Conservation (phyloP, 2,113 vertebrate genomes). For the Ptilorrhoa leucosticta region DNA sequence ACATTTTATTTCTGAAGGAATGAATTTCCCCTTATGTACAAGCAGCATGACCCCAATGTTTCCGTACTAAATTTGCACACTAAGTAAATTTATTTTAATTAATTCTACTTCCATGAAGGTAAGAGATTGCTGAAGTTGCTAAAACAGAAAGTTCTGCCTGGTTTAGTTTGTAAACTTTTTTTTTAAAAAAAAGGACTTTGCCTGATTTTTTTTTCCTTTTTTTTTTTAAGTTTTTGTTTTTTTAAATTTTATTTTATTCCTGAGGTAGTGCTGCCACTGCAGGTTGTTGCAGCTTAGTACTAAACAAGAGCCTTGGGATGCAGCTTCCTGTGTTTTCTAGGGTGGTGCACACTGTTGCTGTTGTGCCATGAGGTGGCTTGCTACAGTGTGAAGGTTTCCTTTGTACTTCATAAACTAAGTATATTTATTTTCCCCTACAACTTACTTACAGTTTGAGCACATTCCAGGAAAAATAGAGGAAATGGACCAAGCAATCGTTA, state of each 20-base stretch:
- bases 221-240: not conserved
- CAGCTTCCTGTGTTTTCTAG: not conserved
- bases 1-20: not conserved
- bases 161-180: not conserved
- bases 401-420: not conserved
- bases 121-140: not conserved
- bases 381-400: not conserved
- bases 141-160: not conserved
- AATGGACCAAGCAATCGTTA: not conserved
- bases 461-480: not conserved
- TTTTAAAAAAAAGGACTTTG: not conserved
- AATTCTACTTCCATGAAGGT: not conserved
- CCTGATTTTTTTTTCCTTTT: not conserved
- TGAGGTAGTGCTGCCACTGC: rapidly evolving
- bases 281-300: not conserved
- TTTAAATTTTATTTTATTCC: not conserved
- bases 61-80: not conserved
- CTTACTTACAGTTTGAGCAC: not conserved
- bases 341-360: rapidly evolving
- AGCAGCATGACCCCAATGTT: not conserved
- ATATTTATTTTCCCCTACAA: not conserved
- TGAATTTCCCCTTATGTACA: rapidly evolving
- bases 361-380: not conserved
- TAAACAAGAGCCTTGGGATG: not conserved
- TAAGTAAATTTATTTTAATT: not conserved